Percentiles rank a stretch among this genome's conserved stretches.
Evolutionary conservation across 2,888 invertebrate species (phyloP).

Genomic region (Pyralis farinalis): DNA sequence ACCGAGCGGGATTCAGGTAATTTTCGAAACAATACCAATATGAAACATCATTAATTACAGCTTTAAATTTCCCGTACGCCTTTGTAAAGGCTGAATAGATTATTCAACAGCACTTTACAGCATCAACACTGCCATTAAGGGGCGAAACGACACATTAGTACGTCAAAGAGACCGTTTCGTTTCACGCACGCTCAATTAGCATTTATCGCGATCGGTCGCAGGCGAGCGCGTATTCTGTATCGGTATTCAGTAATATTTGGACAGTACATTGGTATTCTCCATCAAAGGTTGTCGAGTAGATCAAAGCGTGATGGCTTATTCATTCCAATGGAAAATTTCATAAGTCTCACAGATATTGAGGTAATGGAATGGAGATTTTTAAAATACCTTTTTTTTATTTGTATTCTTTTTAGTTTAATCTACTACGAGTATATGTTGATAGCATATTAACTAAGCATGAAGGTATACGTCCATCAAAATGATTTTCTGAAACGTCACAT

Average conservation of each 20-base stretch:
- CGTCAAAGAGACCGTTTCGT: slow-evolving; percentile 35
- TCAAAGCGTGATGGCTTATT: slow-evolving; percentile 66
- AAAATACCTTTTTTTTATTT: no score
- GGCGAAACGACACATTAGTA: slow-evolving; percentile 20
- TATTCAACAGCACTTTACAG: slow-evolving; percentile 1
- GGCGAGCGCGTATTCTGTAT: slow-evolving; percentile 28
- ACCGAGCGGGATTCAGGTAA: no score
- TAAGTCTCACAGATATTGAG: neutral
- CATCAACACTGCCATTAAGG: neutral
- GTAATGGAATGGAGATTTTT: neutral
- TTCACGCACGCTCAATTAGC: slow-evolving; percentile 59
- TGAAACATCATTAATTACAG: neutral
- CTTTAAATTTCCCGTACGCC: no score
- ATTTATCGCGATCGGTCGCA: slow-evolving; percentile 51
- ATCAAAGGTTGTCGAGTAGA: slow-evolving; percentile 51
- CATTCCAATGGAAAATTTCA: slow-evolving; percentile 56
- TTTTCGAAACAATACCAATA: neutral
- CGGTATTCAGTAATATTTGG: no score
- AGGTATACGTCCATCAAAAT: no score
- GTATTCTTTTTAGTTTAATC: no score
- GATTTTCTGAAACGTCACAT: no score
- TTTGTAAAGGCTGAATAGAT: neutral
- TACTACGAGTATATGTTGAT: no score
- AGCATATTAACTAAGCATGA: no score
- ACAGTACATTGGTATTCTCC: slow-evolving; percentile 45